Conservation (phyloP, 53 echinoderm and acorn worm genomes). For the Holothuria leucospilota region DNA sequence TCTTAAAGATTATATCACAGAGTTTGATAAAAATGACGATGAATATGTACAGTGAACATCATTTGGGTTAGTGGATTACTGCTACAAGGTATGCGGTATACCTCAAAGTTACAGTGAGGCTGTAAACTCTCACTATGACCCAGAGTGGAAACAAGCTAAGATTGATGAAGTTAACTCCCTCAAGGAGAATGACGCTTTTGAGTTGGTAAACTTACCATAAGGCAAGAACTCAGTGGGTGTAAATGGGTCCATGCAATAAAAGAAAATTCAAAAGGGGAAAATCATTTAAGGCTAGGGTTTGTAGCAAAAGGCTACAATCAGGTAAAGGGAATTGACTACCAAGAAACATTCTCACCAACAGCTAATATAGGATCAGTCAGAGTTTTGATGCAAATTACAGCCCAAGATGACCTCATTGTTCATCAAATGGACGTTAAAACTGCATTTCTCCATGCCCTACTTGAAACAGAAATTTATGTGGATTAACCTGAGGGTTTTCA, state of each 20-base stretch:
- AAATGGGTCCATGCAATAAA: neutral
- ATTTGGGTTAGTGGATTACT: neutral
- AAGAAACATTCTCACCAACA: no score
- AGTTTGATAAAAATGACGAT: constrained; percentile 14
- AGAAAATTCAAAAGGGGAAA: neutral
- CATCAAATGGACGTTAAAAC: constrained; percentile 53
- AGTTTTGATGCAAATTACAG: constrained; percentile 48
- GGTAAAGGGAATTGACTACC: constrained; percentile 50
- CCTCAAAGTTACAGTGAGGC: constrained; percentile 50
- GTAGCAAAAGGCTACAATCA: constrained; percentile 46
- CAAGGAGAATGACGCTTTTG: constrained; percentile 49
- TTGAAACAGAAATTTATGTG: neutral
- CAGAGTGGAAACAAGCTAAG: constrained; percentile 46
- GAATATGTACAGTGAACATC: no score
- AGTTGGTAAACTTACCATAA: constrained; percentile 38
- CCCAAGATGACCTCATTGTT: constrained; percentile 45
- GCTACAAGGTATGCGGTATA: neutral
- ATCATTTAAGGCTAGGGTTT: neutral
- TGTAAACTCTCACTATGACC: neutral
- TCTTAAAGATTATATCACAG: constrained; percentile 25
- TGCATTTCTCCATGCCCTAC: no score
- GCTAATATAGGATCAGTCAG: neutral
- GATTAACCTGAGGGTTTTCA: neutral
- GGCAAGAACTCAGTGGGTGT: constrained; percentile 31
- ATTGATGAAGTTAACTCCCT: constrained; percentile 20